Conservation (phyloP, 2,797 vertebrate genomes). For the Eleutherodactylus coqui region DNA sequence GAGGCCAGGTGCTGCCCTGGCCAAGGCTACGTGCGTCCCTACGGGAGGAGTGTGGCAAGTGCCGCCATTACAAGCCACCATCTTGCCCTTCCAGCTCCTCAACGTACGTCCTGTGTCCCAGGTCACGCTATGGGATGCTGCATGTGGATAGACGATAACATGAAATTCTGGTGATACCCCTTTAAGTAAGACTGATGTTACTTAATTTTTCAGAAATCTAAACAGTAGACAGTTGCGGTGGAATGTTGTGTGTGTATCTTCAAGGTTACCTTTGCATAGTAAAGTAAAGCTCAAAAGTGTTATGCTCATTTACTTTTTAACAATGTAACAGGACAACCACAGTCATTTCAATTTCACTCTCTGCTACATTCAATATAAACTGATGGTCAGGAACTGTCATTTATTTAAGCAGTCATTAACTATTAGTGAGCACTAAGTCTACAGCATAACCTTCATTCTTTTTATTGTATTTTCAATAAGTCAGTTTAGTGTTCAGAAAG, state of each 20-base stretch:
- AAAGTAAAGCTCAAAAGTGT: neutral
- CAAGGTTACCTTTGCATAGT: constrained; percentile 35
- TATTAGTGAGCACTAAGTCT: constrained; percentile 16
- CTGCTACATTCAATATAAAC: constrained; percentile 42
- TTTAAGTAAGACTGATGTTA: neutral
- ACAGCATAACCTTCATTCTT: constrained; percentile 28
- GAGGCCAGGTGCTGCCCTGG: no score
- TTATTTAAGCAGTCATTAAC: constrained; percentile 37
- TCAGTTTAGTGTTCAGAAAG: neutral
- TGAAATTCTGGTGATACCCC: no score
- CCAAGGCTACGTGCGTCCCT: no score
- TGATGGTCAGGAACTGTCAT: constrained; percentile 38
- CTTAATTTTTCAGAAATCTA: neutral
- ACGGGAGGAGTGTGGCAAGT: no score
- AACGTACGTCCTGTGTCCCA: no score
- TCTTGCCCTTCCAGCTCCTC: no score
- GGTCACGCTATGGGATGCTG: no score
- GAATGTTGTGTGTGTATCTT: neutral
- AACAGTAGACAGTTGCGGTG: neutral
- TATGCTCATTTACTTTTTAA: constrained; percentile 37
- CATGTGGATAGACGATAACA: no score
- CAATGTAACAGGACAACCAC: constrained; percentile 40
- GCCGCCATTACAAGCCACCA: no score
- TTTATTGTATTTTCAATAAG: constrained; percentile 6
- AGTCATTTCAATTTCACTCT: constrained; percentile 44